phyloP scores from a whole-genome alignment of 2,113 vertebrate species.

The Brachyhypopomus gauderio region DNA sequence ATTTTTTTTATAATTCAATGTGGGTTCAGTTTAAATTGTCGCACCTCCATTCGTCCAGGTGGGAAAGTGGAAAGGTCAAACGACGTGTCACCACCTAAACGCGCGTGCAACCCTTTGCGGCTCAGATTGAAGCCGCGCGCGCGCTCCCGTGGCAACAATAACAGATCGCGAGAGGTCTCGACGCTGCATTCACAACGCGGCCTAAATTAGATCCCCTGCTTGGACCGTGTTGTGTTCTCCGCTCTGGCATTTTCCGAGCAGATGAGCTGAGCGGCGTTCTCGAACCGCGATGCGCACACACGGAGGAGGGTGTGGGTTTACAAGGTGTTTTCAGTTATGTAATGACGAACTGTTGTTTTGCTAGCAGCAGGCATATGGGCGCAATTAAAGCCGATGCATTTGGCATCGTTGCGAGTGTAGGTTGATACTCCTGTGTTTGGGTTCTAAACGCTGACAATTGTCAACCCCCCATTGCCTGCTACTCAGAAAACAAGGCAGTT shows the following conservation, averaged over 20 bases:
- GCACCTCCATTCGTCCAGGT: slow-evolving; percentile 31
- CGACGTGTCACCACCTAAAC: slow-evolving; percentile 47
- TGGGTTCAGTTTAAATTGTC: slow-evolving; percentile 47
- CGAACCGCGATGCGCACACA: background rate
- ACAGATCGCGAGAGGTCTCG: slow-evolving; percentile 23
- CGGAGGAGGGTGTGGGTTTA: slow-evolving; percentile 22
- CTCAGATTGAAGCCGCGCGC: slow-evolving; percentile 3
- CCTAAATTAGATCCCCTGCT: background rate
- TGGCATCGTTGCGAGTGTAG: slow-evolving; percentile 23
- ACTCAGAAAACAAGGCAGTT: background rate
- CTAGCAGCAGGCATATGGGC: slow-evolving; percentile 36
- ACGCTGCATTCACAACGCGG: background rate
- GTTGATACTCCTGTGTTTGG: slow-evolving; percentile 3
- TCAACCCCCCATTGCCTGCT: slow-evolving; percentile 29
- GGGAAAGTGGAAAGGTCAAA: slow-evolving; percentile 37
- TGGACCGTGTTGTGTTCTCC: background rate
- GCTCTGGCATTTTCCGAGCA: background rate
- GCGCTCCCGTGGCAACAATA: background rate
- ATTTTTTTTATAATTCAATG: slow-evolving; percentile 53
- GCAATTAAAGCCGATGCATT: slow-evolving; percentile 34
- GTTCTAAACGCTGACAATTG: slow-evolving; percentile 3
- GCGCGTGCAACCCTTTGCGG: slow-evolving; percentile 37
- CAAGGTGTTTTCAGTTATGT: slow-evolving; percentile 50
- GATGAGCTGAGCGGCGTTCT: background rate
- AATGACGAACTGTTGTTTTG: slow-evolving; percentile 22